These are phyloP conservation scores for Mythimna lalbum DNA, from an alignment of 2,888 invertebrate species.

Conservation along the genomic window DNA sequence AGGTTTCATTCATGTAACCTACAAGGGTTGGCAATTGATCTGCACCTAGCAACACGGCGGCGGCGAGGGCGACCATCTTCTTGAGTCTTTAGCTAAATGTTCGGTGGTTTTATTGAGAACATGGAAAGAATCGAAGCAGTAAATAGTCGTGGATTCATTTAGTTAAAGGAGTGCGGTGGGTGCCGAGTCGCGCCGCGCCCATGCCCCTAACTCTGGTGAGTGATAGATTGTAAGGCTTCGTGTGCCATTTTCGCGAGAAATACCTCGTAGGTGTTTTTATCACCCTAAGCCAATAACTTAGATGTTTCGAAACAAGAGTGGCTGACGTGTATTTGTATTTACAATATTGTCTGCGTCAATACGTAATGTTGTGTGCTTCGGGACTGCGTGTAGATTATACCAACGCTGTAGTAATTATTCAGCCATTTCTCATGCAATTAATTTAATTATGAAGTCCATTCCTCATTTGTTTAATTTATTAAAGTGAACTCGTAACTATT, in stretches of 20 bases:
- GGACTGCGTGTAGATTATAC: constrained; percentile 21
- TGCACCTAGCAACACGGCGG: constrained; percentile 85
- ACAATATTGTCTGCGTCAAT: constrained; percentile 36
- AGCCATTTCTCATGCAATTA: constrained; percentile 39
- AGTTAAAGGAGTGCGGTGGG: constrained; percentile 84
- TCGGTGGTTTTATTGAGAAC: constrained; percentile 80
- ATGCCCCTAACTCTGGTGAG: constrained; percentile 89
- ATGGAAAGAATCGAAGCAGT: constrained; percentile 80
- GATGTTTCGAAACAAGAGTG: constrained; percentile 62
- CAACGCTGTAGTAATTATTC: constrained; percentile 31
- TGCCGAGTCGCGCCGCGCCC: constrained; percentile 88
- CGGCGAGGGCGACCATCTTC: constrained; percentile 78
- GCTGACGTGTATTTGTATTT: constrained; percentile 55
- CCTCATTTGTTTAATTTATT: constrained; percentile 10
- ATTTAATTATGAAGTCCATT: constrained; percentile 50
- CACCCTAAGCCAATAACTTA: constrained; percentile 73
- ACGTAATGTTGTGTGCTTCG: constrained; percentile 36
- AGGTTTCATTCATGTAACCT: constrained; percentile 88
- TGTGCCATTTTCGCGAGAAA: constrained; percentile 82
- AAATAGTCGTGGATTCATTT: constrained; percentile 85
- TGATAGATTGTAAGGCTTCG: constrained; percentile 89
- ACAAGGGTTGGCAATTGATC: constrained; percentile 82
- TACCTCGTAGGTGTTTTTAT: constrained; percentile 72
- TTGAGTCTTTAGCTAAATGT: constrained; percentile 77
- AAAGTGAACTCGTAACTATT: background rate